Evolutionary conservation across 2,888 invertebrate species (phyloP).

Genomic region (Aleiodes leptofemur): DNA sequence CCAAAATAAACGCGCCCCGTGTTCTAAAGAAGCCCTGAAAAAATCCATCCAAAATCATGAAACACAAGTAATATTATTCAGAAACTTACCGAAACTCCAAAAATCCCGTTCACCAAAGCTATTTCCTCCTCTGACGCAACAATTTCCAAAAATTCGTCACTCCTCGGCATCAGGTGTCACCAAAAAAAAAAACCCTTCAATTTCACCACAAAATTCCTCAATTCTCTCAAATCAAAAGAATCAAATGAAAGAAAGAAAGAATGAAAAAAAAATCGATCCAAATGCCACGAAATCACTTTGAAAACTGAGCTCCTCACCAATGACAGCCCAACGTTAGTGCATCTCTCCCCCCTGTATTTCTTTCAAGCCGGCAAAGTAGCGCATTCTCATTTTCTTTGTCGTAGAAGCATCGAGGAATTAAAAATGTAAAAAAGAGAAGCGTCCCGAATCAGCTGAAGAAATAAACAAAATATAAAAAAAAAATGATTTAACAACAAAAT

Average conservation of each 20-base stretch:
- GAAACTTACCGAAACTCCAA: constrained; percentile 1
- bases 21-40: too few species aligned
- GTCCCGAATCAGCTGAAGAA: neutral
- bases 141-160: neutral
- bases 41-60: neutral
- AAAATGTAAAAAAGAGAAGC: neutral
- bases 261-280: constrained; percentile 34
- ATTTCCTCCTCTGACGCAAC: constrained; percentile 4
- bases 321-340: constrained; percentile 14
- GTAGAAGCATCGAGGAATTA: neutral
- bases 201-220: neutral
- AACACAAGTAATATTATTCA: neutral
- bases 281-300: constrained; percentile 48
- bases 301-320: constrained; percentile 50
- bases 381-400: constrained; percentile 24
- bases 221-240: neutral
- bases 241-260: too few species aligned
- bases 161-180: neutral
- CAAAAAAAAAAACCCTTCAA: neutral
- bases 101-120: neutral
- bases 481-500: too few species aligned
- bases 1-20: neutral
- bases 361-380: neutral
- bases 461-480: constrained; percentile 22
- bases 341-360: neutral